Base-by-base conservation (phyloP, 2,888 invertebrate genomes). In the Polydrusus cervinus region DNA sequence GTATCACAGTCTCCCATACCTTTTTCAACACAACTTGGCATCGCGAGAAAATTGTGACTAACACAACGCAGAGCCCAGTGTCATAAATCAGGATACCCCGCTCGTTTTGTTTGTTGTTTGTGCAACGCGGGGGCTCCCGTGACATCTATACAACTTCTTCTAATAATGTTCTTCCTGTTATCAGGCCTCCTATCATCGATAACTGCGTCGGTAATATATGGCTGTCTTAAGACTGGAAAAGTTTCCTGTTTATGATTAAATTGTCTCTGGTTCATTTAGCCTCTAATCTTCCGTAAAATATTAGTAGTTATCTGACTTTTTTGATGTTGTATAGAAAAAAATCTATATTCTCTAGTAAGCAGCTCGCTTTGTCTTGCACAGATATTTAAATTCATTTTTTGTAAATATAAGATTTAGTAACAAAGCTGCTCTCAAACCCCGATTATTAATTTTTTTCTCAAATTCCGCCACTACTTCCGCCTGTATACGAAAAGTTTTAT, bases 151-250 rank as follows among this genome's bases (percentile, higher is more conserved):
- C 84, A 83, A 84, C 83, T 84, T 82, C 79, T 83, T 81, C 82
- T 84, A 84, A 85, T 85, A 84, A 85, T 85, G 83, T 81, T 82
- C 80, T 83, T 83, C 80, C 81, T 81, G 83, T 83, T 84, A 84
- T 84, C 83, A 81, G 78, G 80, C 75, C 75, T 71, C 77, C 79
- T 78, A 79, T 81, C 79, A 80, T 80, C 78, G 80, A 78, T 79
- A 80, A 79, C 79, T 76, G 75, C 64, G 73, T 74, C 71, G 73
- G 73, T 76, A 79, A 71, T 75, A 75, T 75, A 75, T 75, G 40
- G 18, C 45, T 53, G 34, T 60, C 43, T 51, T 43, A n/a, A 69
- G 53, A 66, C 53, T 72, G 47, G 47, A 18, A 62, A 62, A 62
- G 45, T 47, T 77, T 71, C 60, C 72, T 77, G 69, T 64, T 68